Evolutionary conservation across 1,140 invertebrate genomes (phyloP).

Genomic region (Luehdorfia chinensis): DNA sequence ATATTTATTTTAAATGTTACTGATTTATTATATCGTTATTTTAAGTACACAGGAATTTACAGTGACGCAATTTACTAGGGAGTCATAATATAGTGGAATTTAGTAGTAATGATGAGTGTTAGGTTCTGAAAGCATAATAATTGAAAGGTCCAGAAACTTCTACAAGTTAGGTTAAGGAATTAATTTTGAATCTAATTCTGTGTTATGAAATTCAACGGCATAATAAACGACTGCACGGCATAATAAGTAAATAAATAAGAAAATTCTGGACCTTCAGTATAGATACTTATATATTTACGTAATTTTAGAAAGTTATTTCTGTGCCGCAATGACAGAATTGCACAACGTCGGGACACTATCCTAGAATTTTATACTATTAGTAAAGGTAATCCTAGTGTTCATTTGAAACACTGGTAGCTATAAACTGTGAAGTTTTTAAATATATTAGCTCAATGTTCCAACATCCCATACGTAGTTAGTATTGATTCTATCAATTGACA

Average conservation of each 20-base stretch:
- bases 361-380: slow-evolving; percentile 32
- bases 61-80: slow-evolving; percentile 5
- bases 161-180: too few relatives aligned
- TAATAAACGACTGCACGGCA: slow-evolving; percentile 5
- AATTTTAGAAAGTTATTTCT: slow-evolving; percentile 1
- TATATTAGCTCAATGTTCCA: slow-evolving; percentile 31
- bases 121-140: slow-evolving; percentile 13
- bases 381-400: slow-evolving; percentile 16
- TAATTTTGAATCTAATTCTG: neutral
- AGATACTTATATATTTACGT: slow-evolving; percentile 7
- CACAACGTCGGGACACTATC: slow-evolving; percentile 6
- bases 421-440: slow-evolving; percentile 16
- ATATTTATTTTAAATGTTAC: slow-evolving; percentile 2
- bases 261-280: slow-evolving; percentile 10
- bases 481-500: slow-evolving; percentile 34
- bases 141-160: slow-evolving; percentile 15
- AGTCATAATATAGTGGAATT: slow-evolving; percentile 6
- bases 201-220: slow-evolving; percentile 1
- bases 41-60: slow-evolving; percentile 3
- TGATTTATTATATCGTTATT: neutral
- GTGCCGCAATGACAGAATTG: neutral
- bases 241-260: slow-evolving; percentile 4
- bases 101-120: slow-evolving; percentile 14
- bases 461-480: slow-evolving; percentile 28
- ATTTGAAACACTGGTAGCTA: slow-evolving; percentile 18